A percentile compares a stretch with the other conserved stretches of the same genome.
Conservation (phyloP, 2,113 vertebrate species). For the human (Homo sapiens) region GRCh38 chr3:195062001-195062500, state of each 20-base stretch:
- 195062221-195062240: not conserved
- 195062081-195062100: too few species aligned
- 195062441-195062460: not conserved
- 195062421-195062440: rapidly evolving
- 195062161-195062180: not conserved
- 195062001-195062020: not conserved
- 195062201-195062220: not conserved
- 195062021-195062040: not conserved
- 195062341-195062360: not conserved
- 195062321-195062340: not conserved
- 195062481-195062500: not conserved
- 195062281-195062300: rapidly evolving
- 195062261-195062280: rapidly evolving
- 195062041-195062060: not conserved
- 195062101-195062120: not conserved
- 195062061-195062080: not conserved
- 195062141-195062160: not conserved
- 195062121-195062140: not conserved
- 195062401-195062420: not conserved
- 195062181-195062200: not conserved
- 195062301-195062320: not conserved
- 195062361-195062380: not conserved
- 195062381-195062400: not conserved
- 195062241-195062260: too few species aligned
- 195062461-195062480: too few species aligned